phyloP scores from a whole-genome alignment of 92 coral and sea anemone genomes.

The Heliopora coerulea region DNA sequence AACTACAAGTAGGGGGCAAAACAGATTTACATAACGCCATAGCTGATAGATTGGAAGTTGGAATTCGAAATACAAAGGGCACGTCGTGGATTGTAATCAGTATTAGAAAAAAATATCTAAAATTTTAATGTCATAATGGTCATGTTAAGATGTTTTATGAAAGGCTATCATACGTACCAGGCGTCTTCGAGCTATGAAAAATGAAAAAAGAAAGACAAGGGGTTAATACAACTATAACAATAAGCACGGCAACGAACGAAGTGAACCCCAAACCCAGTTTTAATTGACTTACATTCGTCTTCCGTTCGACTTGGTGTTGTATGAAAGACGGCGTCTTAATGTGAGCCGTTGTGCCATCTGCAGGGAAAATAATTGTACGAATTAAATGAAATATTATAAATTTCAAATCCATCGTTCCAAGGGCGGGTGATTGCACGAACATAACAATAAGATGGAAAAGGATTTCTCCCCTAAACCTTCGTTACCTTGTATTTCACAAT shows the following conservation, averaged over 20 bases:
- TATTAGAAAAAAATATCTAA: too few relatives aligned
- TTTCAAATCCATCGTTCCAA: not conserved
- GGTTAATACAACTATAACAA: slow-evolving; percentile 34
- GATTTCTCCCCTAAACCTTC: slow-evolving; percentile 50
- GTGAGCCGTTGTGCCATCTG: slow-evolving; percentile 99
- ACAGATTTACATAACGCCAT: too few relatives aligned
- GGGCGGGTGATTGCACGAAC: not conserved
- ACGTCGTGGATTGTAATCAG: too few relatives aligned
- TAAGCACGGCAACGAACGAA: not conserved
- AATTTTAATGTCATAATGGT: too few relatives aligned
- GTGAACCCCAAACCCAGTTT: not conserved
- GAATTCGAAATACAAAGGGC: too few relatives aligned
- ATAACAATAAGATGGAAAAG: slow-evolving; percentile 53
- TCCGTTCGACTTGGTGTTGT: slow-evolving; percentile 92
- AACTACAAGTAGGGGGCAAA: too few relatives aligned
- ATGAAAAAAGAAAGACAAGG: slow-evolving; percentile 14
- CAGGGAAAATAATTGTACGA: slow-evolving; percentile 31
- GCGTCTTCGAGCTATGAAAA: slow-evolving; percentile 85
- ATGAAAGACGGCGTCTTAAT: slow-evolving; percentile 93
- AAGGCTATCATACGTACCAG: slow-evolving; percentile 74
- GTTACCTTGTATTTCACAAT: slow-evolving; percentile 51
- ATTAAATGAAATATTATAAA: slow-evolving; percentile 21
- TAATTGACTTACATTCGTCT: slow-evolving; percentile 80
- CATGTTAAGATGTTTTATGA: too few relatives aligned
- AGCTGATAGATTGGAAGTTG: too few relatives aligned